Base-by-base conservation (phyloP, 2,888 invertebrate genomes). In the Lasioglossum marginatum region DNA sequence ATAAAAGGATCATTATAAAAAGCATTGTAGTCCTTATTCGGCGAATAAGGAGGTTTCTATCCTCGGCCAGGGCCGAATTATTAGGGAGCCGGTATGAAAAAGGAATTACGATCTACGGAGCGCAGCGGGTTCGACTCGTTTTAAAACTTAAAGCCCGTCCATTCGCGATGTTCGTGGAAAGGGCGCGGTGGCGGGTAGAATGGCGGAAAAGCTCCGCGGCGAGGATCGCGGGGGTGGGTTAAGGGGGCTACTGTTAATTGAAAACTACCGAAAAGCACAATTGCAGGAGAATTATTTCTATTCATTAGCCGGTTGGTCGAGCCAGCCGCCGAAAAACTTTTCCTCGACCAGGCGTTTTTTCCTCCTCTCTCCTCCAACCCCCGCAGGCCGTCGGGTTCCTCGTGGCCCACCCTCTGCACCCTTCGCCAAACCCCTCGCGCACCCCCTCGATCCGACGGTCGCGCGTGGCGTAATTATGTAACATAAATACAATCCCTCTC, bases 251-350 rank as follows among this genome's bases (percentile, higher is more conserved):
- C 90, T 93, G 93, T 94, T 93, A 94, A 94, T 94, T 94, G 93
- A 93, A 94, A 94, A 93, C 93, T 94, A 94, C 92, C 93, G 90
- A 94, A 94, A 94, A 92, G 93, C 92, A 92, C 92, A 92, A 93
- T 93, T 93, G 92, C 91, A 90, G 89, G 92, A 92, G 93, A 95
- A 94, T 95, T 95, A 95, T 95, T 94, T 93, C 94, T 95, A 94
- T 95, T 95, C 95, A 95, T 95, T 95, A 95, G 93, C 94, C 92
- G 91, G 91, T 83, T 87, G 92, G 91, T 88, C 89, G 89, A 66
- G 89, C 87, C 88, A 87, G 82, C 87, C 88, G 90, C 91, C 91
- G 90, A 91, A 91, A 91, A 91, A 91, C 91, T 91, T 91, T 90
- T 91, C 90, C 88, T 90, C 91, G 88, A 86, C 87, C 83, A 88